These are phyloP conservation scores for Aporrectodea caliginosa DNA, from an alignment of 1,140 invertebrate genomes.

Conservation along the genomic window DNA sequence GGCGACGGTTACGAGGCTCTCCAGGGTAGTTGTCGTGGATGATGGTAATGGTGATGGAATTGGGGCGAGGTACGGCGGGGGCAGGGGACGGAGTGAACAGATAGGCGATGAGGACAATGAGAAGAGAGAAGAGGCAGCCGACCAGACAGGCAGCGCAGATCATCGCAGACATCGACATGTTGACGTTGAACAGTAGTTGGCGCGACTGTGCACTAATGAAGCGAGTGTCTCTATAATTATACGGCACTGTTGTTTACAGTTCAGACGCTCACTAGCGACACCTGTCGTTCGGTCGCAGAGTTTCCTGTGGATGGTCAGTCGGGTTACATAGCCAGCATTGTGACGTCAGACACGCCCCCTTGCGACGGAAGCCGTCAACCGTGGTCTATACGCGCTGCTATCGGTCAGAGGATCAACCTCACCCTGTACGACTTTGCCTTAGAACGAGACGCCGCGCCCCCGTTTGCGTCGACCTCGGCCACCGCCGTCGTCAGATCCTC, in stretches of 20 bases:
- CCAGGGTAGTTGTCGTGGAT: no score
- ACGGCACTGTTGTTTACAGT: neutral
- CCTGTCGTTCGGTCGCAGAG: neutral
- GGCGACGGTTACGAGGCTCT: no score
- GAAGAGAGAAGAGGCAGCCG: no score
- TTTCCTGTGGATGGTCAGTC: neutral
- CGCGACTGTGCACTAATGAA: no score
- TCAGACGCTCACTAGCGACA: neutral
- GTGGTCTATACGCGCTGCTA: conserved; percentile 13
- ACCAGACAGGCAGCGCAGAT: no score
- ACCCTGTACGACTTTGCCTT: conserved; percentile 21
- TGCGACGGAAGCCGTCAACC: conserved; percentile 1
- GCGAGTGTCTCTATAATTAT: no score
- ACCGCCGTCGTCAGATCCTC: neutral
- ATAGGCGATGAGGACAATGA: no score
- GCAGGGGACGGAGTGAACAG: no score
- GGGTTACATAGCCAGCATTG: neutral
- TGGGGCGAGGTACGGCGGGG: no score
- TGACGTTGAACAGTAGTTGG: no score
- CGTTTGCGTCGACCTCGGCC: neutral
- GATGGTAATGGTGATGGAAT: no score
- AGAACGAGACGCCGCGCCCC: neutral
- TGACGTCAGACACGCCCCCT: neutral
- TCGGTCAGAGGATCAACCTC: conserved; percentile 21
- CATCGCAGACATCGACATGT: no score